Evolutionary conservation across 2,797 vertebrate species (phyloP).

Genomic region (Rhinophrynus dorsalis): DNA sequence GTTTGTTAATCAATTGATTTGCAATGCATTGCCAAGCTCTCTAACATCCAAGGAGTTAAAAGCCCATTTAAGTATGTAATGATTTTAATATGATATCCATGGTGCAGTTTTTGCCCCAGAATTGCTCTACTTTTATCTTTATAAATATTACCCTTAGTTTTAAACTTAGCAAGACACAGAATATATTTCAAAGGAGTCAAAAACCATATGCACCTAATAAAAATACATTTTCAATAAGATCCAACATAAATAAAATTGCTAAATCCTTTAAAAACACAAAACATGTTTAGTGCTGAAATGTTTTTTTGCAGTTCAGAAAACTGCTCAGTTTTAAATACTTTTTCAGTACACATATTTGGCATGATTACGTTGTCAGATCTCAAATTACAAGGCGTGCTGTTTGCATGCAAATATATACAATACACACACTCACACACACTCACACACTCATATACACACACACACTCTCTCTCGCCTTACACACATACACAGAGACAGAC

Average conservation of each 20-base stretch:
- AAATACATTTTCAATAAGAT: conserved; percentile 43
- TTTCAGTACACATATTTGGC: conserved; percentile 59
- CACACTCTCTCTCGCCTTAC: conserved; percentile 21
- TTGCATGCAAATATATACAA: conserved; percentile 56
- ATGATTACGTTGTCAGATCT: conserved; percentile 72
- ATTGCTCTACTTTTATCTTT: too few relatives aligned
- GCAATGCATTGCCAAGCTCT: too few relatives aligned
- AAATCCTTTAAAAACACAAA: conserved; percentile 13
- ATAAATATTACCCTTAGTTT: background rate
- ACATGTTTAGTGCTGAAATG: conserved; percentile 26
- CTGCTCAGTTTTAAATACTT: conserved; percentile 29
- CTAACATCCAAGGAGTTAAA: too few relatives aligned
- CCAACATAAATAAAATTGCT: conserved; percentile 29
- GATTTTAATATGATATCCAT: too few relatives aligned
- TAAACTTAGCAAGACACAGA: conserved; percentile 25
- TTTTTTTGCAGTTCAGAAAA: conserved; percentile 47
- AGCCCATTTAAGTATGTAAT: too few relatives aligned
- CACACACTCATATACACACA: conserved; percentile 40
- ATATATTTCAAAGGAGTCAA: background rate
- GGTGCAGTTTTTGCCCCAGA: too few relatives aligned
- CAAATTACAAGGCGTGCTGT: conserved; percentile 64
- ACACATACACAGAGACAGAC: conserved; percentile 19
- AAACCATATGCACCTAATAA: conserved; percentile 18
- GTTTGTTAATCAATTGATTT: too few relatives aligned
- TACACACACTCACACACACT: conserved; percentile 53